phyloP scores from a whole-genome alignment of 2,797 vertebrate species.

The Echeneis naucrates region DNA sequence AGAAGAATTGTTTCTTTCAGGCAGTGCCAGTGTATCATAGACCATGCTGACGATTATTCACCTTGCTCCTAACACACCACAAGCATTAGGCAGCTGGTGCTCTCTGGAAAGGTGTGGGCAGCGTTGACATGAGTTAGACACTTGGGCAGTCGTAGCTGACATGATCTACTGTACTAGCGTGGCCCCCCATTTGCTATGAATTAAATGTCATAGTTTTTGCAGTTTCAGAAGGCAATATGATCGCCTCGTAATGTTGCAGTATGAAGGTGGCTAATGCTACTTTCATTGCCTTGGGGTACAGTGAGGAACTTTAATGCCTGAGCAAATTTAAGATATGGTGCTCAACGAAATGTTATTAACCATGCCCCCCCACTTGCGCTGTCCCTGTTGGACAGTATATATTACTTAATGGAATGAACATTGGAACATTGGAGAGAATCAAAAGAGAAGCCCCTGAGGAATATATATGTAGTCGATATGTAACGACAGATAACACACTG shows the following conservation, averaged over 20 bases:
- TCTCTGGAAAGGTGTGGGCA: constrained; percentile 53
- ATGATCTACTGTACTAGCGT: constrained; percentile 22
- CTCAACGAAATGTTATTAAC: constrained; percentile 56
- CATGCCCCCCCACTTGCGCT: constrained; percentile 16
- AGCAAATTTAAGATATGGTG: constrained; percentile 41
- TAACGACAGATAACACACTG: background rate
- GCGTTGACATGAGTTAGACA: constrained; percentile 40
- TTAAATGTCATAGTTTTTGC: constrained; percentile 48
- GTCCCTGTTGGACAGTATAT: constrained; percentile 18
- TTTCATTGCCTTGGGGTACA: constrained; percentile 32
- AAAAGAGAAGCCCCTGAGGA: constrained; percentile 2
- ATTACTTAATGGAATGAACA: constrained; percentile 26
- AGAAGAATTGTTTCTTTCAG: constrained; percentile 26
- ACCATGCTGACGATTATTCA: constrained; percentile 43
- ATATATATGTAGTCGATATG: background rate
- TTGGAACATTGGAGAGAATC: constrained; percentile 8
- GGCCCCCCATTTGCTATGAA: constrained; percentile 39
- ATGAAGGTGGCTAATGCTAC: constrained; percentile 22
- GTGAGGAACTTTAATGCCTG: constrained; percentile 28
- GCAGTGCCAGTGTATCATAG: constrained; percentile 36
- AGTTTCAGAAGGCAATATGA: constrained; percentile 38
- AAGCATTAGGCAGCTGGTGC: constrained; percentile 54
- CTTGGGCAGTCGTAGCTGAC: constrained; percentile 21
- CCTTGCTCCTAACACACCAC: constrained; percentile 23
- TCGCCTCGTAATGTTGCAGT: constrained; percentile 30